Evolutionary conservation across 2,888 invertebrate genomes (phyloP), one percentile per base, ranked within the genome.

Genomic region (Yponomeuta evonymella): DNA sequence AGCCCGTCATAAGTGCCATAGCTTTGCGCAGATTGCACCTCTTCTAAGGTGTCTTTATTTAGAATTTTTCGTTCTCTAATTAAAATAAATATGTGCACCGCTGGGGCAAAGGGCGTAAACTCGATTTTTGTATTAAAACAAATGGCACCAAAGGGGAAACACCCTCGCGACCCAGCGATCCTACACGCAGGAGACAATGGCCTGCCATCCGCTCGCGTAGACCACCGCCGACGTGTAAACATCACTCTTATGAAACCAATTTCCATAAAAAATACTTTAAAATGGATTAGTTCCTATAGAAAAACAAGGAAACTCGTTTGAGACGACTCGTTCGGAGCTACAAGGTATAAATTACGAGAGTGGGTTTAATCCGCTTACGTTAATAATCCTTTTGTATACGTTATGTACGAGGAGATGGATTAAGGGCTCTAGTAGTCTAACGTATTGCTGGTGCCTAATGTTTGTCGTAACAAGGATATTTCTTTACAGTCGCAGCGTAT

Each of bases 201-300:
- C 75, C 74, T 74, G 75, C 76, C 75, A 76, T 75, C 70, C 75
- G 74, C 71, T 72, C 69, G 66, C 58, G 62, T 9, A 70, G 70
- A 70, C 74, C 72, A 72, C 73, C 75, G 79, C 74, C 76, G 76
- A 80, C 76, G 75, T 83, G 82, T 83, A 76, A 82, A 85, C 84
- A 83, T 75, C 75, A 78, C 76, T 69, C 69, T 58, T 63, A 63
- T 62, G 74, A 76, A 76, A 78, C 78, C 74, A 74, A 82, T 85
- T 82, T 82, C 79, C 82, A 81, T 84, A 82, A 76, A 80, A 83
- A 81, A 76, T 75, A 78, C 78, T 83, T 79, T 77, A 78, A 81
- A 83, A 81, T 77, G 76, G 73, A 79, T 81, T 79, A 78, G 76
- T 79, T 79, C 72, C 73, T 73, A 72, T 72, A 72, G 72, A 76